A percentile compares a stretch with the other conserved stretches of the same genome.
Evolutionary conservation across 2,113 vertebrate genomes (phyloP).

Genomic region (Raphicerus campestris): DNA sequence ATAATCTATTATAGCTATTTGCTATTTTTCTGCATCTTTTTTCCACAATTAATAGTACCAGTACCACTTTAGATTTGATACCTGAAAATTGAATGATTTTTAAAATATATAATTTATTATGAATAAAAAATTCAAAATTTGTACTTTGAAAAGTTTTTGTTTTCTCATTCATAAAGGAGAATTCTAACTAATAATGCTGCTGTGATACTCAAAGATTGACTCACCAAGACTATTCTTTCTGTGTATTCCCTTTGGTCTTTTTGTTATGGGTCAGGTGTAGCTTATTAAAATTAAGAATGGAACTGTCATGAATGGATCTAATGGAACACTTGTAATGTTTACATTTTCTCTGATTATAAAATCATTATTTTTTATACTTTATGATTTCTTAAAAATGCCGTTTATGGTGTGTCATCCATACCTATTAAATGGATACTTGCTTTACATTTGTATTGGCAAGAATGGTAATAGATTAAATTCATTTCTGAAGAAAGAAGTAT

Average conservation of each 20-base stretch:
- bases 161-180: not conserved
- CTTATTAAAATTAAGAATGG: slow-evolving; percentile 10
- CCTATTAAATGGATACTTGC: not conserved
- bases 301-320: not conserved
- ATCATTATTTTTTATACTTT: slow-evolving; percentile 7
- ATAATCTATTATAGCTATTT: not conserved
- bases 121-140: not conserved
- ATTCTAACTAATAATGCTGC: not conserved
- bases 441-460: slow-evolving; percentile 16
- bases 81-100: slow-evolving; percentile 8
- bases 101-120: not conserved
- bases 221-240: not conserved
- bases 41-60: not conserved
- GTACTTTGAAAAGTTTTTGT: not conserved
- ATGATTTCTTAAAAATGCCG: not conserved
- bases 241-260: not conserved
- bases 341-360: not conserved
- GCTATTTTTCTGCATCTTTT: not conserved
- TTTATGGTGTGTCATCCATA: not conserved
- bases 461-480: not conserved
- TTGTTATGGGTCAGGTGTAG: not conserved
- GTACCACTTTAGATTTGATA: not conserved
- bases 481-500: not conserved
- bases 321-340: not conserved
- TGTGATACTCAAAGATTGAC: not conserved